Evolutionary conservation across 2,797 vertebrate genomes (phyloP).

Genomic region (Sebastes nivosus): DNA sequence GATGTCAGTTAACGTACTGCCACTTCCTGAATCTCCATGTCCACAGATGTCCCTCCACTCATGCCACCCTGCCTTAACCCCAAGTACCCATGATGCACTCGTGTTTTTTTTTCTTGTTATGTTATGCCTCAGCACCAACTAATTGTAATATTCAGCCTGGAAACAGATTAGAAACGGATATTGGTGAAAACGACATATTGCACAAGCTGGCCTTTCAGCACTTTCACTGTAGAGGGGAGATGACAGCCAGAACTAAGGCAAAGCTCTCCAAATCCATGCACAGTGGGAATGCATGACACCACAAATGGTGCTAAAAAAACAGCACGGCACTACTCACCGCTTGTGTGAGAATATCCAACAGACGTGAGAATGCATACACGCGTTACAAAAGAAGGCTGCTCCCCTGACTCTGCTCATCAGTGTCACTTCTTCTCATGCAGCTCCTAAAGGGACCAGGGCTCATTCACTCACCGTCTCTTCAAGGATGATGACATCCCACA

Average conservation of each 20-base stretch:
- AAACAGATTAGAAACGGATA: conserved; percentile 18
- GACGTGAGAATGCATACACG: not conserved
- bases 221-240: conserved; percentile 30
- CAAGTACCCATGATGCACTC: conserved; percentile 2
- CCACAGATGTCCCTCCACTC: conserved; percentile 21
- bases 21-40: conserved; percentile 10
- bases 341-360: conserved; percentile 4
- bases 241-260: conserved; percentile 30
- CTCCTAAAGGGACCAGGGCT: conserved; percentile 19
- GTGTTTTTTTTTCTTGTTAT: not conserved
- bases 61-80: no score
- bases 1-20: not conserved
- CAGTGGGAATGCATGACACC: conserved; percentile 45
- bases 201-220: conserved; percentile 33
- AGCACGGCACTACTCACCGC: not conserved
- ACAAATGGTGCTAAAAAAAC: conserved; percentile 39
- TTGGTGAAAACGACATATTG: conserved; percentile 49
- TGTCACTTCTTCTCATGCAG: conserved; percentile 50
- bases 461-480: conserved; percentile 57
- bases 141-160: not conserved
- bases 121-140: conserved; percentile 3
- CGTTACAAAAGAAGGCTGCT: conserved; percentile 15
- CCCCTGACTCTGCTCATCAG: conserved; percentile 56
- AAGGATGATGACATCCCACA: conserved; percentile 38
- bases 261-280: conserved; percentile 30